Evolutionary conservation across 1,140 invertebrate species (phyloP).

Genomic region (Medauroidea extradentata): DNA sequence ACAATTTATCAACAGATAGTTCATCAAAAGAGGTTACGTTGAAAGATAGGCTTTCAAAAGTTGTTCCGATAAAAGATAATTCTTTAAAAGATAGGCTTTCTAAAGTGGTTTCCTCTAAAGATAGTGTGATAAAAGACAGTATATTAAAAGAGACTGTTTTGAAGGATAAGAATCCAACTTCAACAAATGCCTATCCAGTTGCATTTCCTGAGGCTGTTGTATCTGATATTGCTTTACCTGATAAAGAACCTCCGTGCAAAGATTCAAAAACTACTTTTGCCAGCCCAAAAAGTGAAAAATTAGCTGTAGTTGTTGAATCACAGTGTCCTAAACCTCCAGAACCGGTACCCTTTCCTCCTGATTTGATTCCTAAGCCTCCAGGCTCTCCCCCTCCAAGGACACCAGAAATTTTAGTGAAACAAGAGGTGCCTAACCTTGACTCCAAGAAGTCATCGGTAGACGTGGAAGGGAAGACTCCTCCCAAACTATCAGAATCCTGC

Average conservation of each 20-base stretch:
- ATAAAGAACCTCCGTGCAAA: not conserved
- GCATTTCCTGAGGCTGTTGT: not conserved
- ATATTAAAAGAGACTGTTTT: no score
- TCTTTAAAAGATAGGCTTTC: no score
- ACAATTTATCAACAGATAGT: no score
- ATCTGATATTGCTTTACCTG: slow-evolving; percentile 9
- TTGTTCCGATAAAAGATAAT: no score
- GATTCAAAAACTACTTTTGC: not conserved
- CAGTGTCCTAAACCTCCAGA: not conserved
- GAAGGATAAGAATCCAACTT: no score
- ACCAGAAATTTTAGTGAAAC: no score
- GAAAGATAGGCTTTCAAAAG: no score
- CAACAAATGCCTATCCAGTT: not conserved
- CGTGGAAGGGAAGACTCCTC: not conserved
- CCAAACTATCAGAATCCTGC: not conserved
- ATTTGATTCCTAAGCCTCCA: slow-evolving; percentile 9
- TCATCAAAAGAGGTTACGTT: no score
- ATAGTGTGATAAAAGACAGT: no score
- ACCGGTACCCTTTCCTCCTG: not conserved
- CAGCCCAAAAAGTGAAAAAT: not conserved
- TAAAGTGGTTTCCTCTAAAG: no score
- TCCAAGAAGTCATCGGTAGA: not conserved
- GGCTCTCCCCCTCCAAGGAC: slow-evolving; percentile 10
- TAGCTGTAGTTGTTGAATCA: not conserved
- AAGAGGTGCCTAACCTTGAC: not conserved